A percentile compares a stretch with the other conserved stretches of the same genome.
Conservation (phyloP, 1,140 invertebrate species). For the Drosophila santomea region DNA sequence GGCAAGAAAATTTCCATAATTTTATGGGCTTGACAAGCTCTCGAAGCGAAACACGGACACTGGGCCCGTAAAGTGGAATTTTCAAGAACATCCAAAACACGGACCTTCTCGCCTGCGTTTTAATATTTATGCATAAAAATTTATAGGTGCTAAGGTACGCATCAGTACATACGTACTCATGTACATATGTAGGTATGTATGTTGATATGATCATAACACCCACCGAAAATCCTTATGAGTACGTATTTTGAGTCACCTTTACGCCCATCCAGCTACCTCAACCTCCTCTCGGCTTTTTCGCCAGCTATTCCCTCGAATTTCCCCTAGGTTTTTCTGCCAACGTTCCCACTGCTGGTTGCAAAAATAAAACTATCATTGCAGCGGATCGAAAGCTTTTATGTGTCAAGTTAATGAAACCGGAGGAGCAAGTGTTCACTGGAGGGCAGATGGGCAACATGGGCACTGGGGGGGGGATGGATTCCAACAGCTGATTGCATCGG, state of each 20-base stretch:
- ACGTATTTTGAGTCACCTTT: slow-evolving; percentile 18
- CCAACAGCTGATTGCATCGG: slow-evolving; percentile 60
- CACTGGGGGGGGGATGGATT: slow-evolving; percentile 13
- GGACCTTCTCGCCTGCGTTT: slow-evolving; percentile 20
- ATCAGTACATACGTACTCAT: slow-evolving; percentile 56
- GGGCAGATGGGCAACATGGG: not conserved
- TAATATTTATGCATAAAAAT: slow-evolving; percentile 81
- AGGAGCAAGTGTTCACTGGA: slow-evolving; percentile 4
- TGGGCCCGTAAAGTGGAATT: slow-evolving; percentile 64
- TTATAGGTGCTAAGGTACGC: slow-evolving; percentile 78
- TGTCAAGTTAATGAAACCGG: slow-evolving; percentile 47
- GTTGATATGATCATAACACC: not conserved
- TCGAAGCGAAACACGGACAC: slow-evolving; percentile 11
- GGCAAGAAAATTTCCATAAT: slow-evolving; percentile 77
- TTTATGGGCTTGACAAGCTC: slow-evolving; percentile 70
- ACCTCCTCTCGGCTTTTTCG: not conserved
- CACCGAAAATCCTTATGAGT: no score
- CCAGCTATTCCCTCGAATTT: not conserved
- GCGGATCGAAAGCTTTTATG: slow-evolving; percentile 57
- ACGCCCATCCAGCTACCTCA: not conserved
- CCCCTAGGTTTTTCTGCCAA: not conserved
- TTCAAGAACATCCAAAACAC: slow-evolving; percentile 58
- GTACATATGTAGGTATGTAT: slow-evolving; percentile 39
- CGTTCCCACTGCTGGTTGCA: not conserved
- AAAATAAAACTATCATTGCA: slow-evolving; percentile 41